Conservation (phyloP, 2,797 vertebrate species). For the Sebastiscus tertius region DNA sequence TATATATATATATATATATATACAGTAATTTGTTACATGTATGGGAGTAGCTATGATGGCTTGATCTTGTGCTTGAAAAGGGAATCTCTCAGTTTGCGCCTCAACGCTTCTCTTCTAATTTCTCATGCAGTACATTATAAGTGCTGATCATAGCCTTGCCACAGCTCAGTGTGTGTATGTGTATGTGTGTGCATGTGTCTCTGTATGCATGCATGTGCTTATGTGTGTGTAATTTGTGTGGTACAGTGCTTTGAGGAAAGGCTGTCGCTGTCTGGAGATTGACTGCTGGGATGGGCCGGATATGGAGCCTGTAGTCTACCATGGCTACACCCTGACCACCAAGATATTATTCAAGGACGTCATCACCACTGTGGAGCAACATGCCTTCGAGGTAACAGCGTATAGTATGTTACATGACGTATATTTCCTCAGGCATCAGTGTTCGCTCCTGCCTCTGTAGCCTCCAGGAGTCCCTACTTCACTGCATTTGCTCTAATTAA, state of each 20-base stretch:
- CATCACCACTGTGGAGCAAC: conserved; percentile 83
- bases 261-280: conserved; percentile 92
- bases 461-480: conserved; percentile 6
- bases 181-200: neutral
- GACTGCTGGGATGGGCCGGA: conserved; percentile 91
- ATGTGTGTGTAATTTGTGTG: conserved; percentile 25
- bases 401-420: neutral
- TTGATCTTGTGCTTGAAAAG: neutral
- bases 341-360: conserved; percentile 89
- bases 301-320: conserved; percentile 88
- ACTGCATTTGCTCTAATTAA: conserved; percentile 48
- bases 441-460: conserved; percentile 5
- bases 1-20: neutral
- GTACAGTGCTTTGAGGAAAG: conserved; percentile 87
- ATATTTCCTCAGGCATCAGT: neutral
- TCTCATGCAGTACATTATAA: neutral
- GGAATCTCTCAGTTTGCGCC: neutral
- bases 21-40: neutral
- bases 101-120: neutral
- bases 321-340: conserved; percentile 89
- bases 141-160: neutral
- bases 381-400: conserved; percentile 86
- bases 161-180: conserved; percentile 15
- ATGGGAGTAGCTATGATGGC: neutral
- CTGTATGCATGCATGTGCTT: neutral